Evolutionary conservation across 2,797 vertebrate genomes (phyloP).

Genomic region (Poecilia picta): DNA sequence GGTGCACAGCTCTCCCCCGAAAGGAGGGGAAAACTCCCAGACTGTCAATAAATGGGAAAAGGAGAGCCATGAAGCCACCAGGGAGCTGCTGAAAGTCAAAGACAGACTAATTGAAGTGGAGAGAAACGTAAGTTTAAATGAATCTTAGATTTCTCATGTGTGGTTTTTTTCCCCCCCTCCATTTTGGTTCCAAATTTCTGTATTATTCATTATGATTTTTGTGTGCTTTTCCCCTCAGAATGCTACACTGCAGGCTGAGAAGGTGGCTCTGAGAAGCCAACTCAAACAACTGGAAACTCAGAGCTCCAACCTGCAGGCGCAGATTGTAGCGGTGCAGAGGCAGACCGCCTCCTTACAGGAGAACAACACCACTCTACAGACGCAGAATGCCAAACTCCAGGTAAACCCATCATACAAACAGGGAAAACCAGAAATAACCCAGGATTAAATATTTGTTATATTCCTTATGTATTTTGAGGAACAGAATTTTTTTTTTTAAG

Average conservation of each 20-base stretch:
- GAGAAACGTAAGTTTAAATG: slow-evolving; percentile 88
- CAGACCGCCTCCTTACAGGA: slow-evolving; percentile 94
- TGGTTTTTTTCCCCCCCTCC: neutral
- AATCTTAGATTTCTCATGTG: neutral
- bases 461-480: neutral
- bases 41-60: slow-evolving; percentile 91
- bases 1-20: slow-evolving; percentile 89
- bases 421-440: neutral
- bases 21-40: slow-evolving; percentile 84
- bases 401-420: slow-evolving; percentile 65
- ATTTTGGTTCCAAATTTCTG: neutral
- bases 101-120: slow-evolving; percentile 98
- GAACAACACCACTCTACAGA: slow-evolving; percentile 94
- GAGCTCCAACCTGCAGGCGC: slow-evolving; percentile 95
- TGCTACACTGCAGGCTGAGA: slow-evolving; percentile 97
- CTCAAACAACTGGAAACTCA: slow-evolving; percentile 95
- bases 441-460: neutral
- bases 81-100: slow-evolving; percentile 96
- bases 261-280: slow-evolving; percentile 93
- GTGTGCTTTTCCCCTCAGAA: slow-evolving; percentile 81
- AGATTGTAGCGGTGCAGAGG: slow-evolving; percentile 94
- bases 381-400: slow-evolving; percentile 97
- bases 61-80: slow-evolving; percentile 94
- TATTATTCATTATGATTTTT: neutral
- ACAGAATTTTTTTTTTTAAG: neutral